A percentile compares a stretch with the other conserved stretches of the same genome.
Conservation (phyloP, 2,113 vertebrate species). For the Thinocorus orbignyianus region DNA sequence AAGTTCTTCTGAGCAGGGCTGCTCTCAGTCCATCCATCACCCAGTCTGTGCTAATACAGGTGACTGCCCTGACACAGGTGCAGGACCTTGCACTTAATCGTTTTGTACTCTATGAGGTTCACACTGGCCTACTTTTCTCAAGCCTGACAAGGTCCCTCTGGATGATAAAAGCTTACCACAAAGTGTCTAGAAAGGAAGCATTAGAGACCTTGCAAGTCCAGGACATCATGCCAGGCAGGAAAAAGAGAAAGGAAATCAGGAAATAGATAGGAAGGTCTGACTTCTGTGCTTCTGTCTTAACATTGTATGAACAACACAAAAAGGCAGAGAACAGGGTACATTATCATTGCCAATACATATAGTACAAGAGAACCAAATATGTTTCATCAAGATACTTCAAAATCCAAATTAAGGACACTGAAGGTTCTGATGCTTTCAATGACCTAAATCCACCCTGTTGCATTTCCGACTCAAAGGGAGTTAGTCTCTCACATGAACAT, state of each 20-base stretch:
- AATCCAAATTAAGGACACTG: background rate
- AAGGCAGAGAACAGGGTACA: background rate
- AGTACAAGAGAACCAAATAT: background rate
- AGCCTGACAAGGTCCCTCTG: background rate
- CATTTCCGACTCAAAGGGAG: background rate
- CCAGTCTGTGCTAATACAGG: background rate
- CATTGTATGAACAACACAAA: background rate
- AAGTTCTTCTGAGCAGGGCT: background rate
- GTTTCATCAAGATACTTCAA: background rate
- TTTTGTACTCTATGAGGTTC: background rate
- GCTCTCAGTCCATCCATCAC: background rate
- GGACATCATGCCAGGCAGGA: background rate
- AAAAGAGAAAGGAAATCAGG: background rate
- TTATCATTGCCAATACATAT: background rate
- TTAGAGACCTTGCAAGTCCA: background rate
- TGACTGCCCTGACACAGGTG: background rate
- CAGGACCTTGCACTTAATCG: background rate
- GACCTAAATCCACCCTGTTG: background rate
- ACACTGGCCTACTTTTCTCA: background rate
- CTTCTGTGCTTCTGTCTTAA: background rate
- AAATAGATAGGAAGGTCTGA: background rate
- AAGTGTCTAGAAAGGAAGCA: background rate
- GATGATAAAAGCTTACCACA: background rate
- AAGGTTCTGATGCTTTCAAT: background rate
- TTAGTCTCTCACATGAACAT: background rate